These are phyloP conservation scores for Propithecus coquereli DNA, from an alignment of 2,113 vertebrate genomes.

Conservation along the genomic window DNA sequence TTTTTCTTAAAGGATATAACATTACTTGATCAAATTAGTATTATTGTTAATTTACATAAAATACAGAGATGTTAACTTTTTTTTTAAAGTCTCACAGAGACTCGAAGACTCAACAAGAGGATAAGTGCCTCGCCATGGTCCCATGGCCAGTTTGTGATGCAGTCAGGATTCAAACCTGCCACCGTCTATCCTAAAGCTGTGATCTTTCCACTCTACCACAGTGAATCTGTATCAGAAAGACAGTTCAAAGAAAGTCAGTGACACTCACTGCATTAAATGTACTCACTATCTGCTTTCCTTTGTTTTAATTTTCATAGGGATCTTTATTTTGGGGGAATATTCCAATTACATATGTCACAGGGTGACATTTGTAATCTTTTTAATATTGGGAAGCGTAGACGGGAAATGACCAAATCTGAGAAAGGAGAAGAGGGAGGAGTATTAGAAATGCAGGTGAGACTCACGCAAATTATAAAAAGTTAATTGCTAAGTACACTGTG, in stretches of 20 bases:
- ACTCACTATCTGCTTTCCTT: not conserved
- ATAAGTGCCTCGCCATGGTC: not conserved
- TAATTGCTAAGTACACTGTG: not conserved
- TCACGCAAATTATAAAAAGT: not conserved
- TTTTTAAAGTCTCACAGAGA: not conserved
- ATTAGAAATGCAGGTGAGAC: not conserved
- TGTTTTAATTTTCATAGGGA: not conserved
- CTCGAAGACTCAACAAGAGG: not conserved
- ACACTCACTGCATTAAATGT: not conserved
- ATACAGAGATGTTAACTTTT: not conserved
- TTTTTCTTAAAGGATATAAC: constrained; percentile 20
- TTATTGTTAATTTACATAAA: not conserved
- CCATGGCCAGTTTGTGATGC: not conserved
- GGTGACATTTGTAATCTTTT: not conserved
- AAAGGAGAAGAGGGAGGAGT: not conserved
- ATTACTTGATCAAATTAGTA: not conserved
- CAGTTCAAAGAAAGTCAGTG: not conserved
- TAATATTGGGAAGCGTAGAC: not conserved
- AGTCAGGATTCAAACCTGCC: not conserved
- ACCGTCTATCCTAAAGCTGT: not conserved
- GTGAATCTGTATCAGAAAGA: not conserved
- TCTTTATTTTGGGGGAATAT: not conserved
- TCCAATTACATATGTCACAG: not conserved
- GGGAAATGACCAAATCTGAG: not conserved
- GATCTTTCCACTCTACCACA: not conserved